Evolutionary conservation across 2,888 invertebrate species (phyloP).

Genomic region (Agelastica alni): DNA sequence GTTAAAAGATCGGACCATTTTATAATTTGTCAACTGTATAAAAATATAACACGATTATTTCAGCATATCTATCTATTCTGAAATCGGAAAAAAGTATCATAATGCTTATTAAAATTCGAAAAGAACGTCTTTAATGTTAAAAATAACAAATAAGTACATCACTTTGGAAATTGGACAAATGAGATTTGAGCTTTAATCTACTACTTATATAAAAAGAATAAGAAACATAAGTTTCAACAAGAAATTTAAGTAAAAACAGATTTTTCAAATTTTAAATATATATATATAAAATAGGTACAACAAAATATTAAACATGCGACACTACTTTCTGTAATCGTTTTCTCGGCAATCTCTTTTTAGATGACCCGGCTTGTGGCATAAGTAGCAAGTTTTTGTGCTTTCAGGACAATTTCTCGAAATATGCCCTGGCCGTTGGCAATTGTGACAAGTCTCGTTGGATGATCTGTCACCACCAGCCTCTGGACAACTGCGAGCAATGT

Average conservation of each 20-base stretch:
- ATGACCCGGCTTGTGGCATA: slow-evolving; percentile 89
- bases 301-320: slow-evolving; percentile 34
- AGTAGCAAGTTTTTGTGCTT: slow-evolving; percentile 86
- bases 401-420: slow-evolving; percentile 87
- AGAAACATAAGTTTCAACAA: slow-evolving; percentile 30
- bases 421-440: slow-evolving; percentile 92
- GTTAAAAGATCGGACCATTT: no score
- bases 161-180: slow-evolving; percentile 23
- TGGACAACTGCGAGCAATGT: slow-evolving; percentile 86
- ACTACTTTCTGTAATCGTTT: slow-evolving; percentile 67
- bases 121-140: slow-evolving; percentile 12
- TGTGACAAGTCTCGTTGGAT: slow-evolving; percentile 79
- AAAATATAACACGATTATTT: no score
- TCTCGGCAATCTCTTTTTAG: slow-evolving; percentile 89
- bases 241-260: slow-evolving; percentile 20
- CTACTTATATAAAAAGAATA: slow-evolving; percentile 27
- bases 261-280: slow-evolving; percentile 34
- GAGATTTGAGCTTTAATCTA: slow-evolving; percentile 13
- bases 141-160: slow-evolving; percentile 22
- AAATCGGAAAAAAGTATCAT: no score
- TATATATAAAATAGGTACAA: slow-evolving; percentile 34
- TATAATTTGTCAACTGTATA: no score
- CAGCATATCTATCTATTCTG: no score
- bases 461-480: slow-evolving; percentile 62
- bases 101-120: no score